Evolutionary conservation across 1,140 invertebrate species (phyloP), one percentile per base, ranked within the genome.

Genomic region (Adelges cooleyi): DNA sequence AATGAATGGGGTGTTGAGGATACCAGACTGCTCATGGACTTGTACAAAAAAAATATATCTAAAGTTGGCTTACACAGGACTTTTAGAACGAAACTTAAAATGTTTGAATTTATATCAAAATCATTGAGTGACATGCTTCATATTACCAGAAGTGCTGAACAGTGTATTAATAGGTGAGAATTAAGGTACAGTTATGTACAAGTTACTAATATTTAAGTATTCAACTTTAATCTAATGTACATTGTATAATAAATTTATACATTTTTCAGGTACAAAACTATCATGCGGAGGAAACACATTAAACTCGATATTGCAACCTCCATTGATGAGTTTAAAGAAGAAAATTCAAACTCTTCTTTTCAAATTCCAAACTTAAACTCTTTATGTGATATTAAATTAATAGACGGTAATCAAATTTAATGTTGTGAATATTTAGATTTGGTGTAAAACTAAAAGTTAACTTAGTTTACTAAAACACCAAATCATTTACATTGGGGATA

Each of bases 11-110:
- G 56, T 10, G 13, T 9, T 22, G 42, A 62, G 29, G 56, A 62
- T 15, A 62, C 56, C 22, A 62, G 33, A 3, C 17, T 62, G 20
- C 5, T 62, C 17, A 62, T 62, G 56, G 56, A 62, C 9, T 48
- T 62, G 18, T 62, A 62, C 17, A 46, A 2, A 62, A 62, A 62
- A 4, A 62, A 62, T 5, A 62, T 62, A 46, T 33, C 56, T 4
- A 62, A 62, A 62, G 56, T 62, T 33, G 56, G 56, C 22, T 13
- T 62, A 3, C 38, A 62, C 10, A 62, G 56, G 46, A 48, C 56
- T 29, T 62, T 62, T n/a, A 44, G 56, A 4, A 62, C 56, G 18
- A 62, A 62, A 62, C 29, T 62, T 29, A 62, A 62, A 62, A 62
- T 62, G 56, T 62, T 62, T 36, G 56, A 62, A 22, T 13, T 46